Percentiles rank a stretch among this genome's conserved stretches.
phyloP scores from a whole-genome alignment of 2,797 vertebrate species.

The Paguma larvata region DNA sequence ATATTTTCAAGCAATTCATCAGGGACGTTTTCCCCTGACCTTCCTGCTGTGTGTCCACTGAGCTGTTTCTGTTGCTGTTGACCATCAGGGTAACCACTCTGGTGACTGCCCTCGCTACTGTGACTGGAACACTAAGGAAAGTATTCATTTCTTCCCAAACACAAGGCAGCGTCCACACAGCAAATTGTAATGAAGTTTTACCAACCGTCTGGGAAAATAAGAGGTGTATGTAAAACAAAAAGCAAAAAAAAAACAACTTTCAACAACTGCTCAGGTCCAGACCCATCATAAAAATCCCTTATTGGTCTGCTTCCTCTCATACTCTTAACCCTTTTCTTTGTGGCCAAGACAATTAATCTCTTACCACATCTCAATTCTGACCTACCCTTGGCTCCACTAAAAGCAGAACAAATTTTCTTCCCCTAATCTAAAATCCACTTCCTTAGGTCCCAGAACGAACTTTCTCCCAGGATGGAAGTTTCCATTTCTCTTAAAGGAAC shows the following conservation, averaged over 20 bases:
- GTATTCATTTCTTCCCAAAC: neutral
- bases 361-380: neutral
- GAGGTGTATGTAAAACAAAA: neutral
- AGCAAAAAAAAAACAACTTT: neutral
- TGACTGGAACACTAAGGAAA: neutral
- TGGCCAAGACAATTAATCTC: neutral
- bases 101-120: neutral
- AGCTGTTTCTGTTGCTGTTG: neutral
- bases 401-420: neutral
- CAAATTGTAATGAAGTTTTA: neutral
- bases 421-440: slow-evolving; percentile 41
- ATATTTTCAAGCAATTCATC: neutral
- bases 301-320: neutral
- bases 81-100: neutral
- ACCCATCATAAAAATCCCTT: neutral
- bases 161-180: neutral
- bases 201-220: neutral
- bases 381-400: neutral
- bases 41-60: neutral
- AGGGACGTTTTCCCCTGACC: neutral
- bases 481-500: slow-evolving; percentile 48
- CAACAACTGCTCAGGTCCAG: neutral
- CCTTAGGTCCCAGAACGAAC: neutral
- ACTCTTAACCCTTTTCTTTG: neutral
- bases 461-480: neutral